A percentile compares a stretch with the other conserved stretches of the same genome.
These are phyloP conservation scores for Halictus rubicundus DNA, from an alignment of 1,140 invertebrate species.

Conservation along the genomic window DNA sequence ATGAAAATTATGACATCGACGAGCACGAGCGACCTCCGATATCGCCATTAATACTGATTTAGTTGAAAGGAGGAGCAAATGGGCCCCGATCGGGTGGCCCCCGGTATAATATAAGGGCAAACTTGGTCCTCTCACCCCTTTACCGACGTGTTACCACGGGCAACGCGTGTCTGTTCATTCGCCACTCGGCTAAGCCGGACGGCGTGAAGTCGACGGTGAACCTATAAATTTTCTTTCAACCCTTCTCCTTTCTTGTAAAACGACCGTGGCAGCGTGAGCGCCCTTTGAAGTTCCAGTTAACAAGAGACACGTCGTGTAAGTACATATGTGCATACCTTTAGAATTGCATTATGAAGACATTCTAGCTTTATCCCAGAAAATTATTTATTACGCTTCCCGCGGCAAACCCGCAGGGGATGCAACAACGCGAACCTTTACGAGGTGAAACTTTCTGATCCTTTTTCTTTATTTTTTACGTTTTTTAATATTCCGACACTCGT, in stretches of 20 bases:
- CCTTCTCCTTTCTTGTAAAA: not conserved
- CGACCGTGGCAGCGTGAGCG: not conserved
- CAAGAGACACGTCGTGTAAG: not conserved
- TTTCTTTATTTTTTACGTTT: no score
- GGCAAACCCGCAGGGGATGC: not conserved
- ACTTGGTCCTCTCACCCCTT: not conserved
- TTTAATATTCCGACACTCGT: no score
- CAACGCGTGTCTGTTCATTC: constrained; percentile 35
- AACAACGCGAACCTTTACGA: not conserved
- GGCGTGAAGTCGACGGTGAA: constrained; percentile 36
- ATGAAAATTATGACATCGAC: no score
- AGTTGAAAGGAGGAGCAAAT: constrained; percentile 18
- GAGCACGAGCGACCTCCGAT: no score
- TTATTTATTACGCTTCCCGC: constrained; percentile 14
- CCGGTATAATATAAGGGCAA: constrained; percentile 43
- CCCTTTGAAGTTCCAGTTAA: constrained; percentile 41
- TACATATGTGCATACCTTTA: constrained; percentile 14
- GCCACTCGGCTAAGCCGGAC: constrained; percentile 14
- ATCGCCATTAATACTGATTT: constrained; percentile 45
- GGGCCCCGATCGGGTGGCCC: constrained; percentile 13
- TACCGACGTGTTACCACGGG: not conserved
- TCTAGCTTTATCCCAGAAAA: not conserved
- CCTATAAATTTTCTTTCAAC: constrained; percentile 24
- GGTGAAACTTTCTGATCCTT: no score
- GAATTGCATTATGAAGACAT: not conserved